Base-by-base conservation (phyloP, 1,140 invertebrate species). In the Drosophila murphyi region DNA sequence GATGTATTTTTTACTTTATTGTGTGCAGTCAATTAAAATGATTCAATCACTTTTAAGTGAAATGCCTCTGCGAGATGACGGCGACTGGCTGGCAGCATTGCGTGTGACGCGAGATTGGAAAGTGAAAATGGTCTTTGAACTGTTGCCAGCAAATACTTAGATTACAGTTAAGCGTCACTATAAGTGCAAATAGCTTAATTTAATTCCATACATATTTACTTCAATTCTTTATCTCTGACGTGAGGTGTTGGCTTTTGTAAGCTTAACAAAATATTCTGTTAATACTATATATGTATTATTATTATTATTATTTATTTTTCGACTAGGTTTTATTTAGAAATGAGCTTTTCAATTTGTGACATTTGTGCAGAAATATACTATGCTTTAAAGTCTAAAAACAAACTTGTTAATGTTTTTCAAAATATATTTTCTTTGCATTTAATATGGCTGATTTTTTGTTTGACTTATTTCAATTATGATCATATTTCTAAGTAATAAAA, bases 11-110 rank as follows among this genome's bases (percentile, higher is more conserved):
- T 12, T 41, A 34, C 20, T 20, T 20, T 32, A 29, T 52, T n/a
- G 47, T 45, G 57, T 73, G 59, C 79, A 50, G 65, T 72, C 79
- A 81, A 82, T 82, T 81, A 81, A 73, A 82, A 62, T 83, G 81
- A 86, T 86, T 83, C 73, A 83, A 77, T 86, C 64, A 77, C 20
- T 70, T 55, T 81, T 77, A 83, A 83, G 63, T 67, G 82, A 83
- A 83, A 86, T 62, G 82, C 78, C 71, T 68, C 45, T 20, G 34
- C 31, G 61, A 45, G 45, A 60, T 54, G 63, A 43, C 55, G 39
- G 45, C 20, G 47, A 3, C 39, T 7, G 39, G 10, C 39, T 2
- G 39, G 3, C 12, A 43, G 10, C 54, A 31, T 70, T 67, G 77
- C 68, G 78, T 83, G 77, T 63, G 82, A 59, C 47, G 69, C 32